Conservation (phyloP, 1,140 invertebrate genomes). For the Aphaenogaster ashmeadi region DNA sequence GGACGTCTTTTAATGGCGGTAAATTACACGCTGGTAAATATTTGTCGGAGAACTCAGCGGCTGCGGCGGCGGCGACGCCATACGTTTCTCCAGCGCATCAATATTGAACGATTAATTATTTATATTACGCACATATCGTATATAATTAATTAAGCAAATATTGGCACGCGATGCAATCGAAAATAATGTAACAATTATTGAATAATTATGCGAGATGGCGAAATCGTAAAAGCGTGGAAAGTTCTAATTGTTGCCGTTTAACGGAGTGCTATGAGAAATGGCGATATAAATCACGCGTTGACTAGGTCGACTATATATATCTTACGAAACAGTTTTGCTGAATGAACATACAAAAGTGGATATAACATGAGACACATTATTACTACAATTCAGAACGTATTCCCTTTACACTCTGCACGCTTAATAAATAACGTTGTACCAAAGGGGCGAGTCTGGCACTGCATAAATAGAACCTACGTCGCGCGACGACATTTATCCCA, state of each 20-base stretch:
- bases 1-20: conserved; percentile 59
- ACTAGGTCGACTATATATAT: not conserved
- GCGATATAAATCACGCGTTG: not conserved
- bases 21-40: conserved; percentile 60
- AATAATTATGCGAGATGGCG: conserved; percentile 36
- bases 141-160: conserved; percentile 68
- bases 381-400: conserved; percentile 11
- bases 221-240: conserved; percentile 6
- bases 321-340: conserved; percentile 6
- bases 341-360: conserved; percentile 38
- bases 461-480: conserved; percentile 18
- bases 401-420: not conserved
- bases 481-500: conserved; percentile 25
- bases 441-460: not conserved
- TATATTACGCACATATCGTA: conserved; percentile 55
- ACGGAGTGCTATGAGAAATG: not conserved
- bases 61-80: not conserved
- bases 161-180: conserved; percentile 46
- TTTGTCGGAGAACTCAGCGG: conserved; percentile 42
- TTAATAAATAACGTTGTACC: conserved; percentile 49
- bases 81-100: conserved; percentile 44
- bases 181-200: conserved; percentile 59
- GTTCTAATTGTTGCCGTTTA: conserved; percentile 10
- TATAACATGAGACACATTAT: conserved; percentile 27
- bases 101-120: conserved; percentile 72